Conservation (phyloP, 1,140 invertebrate species). For the Babylonia areolata region DNA sequence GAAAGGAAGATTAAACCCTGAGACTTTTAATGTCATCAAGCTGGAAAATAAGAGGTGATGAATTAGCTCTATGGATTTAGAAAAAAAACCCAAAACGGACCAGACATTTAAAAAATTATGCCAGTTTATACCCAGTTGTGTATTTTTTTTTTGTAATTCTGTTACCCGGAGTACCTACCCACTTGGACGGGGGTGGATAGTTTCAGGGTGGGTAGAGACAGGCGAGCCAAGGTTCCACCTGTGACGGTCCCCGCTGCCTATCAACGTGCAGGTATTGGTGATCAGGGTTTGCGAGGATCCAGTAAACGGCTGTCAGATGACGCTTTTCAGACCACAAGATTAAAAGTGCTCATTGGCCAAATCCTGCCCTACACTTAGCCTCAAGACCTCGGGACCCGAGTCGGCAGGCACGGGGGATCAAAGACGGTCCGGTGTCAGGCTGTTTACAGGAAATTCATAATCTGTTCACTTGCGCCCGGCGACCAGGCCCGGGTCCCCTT, state of each 20-base stretch:
- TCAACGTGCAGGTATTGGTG: background rate
- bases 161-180: too few relatives aligned
- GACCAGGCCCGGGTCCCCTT: background rate
- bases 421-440: background rate
- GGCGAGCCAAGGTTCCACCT: too few relatives aligned
- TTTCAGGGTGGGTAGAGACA: too few relatives aligned
- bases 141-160: too few relatives aligned
- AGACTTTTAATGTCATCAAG: too few relatives aligned
- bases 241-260: background rate
- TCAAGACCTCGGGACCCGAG: background rate
- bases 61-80: too few relatives aligned
- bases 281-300: background rate
- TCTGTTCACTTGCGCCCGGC: constrained; percentile 10
- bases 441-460: constrained; percentile 25
- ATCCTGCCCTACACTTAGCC: background rate
- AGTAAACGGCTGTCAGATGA: constrained; percentile 24
- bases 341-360: constrained; percentile 26
- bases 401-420: background rate
- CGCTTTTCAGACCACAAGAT: constrained; percentile 26
- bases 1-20: too few relatives aligned
- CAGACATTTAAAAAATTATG: too few relatives aligned
- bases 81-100: too few relatives aligned
- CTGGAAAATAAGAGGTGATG: too few relatives aligned
- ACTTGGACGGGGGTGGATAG: too few relatives aligned
- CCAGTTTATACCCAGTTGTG: too few relatives aligned